phyloP scores from a whole-genome alignment of 2,113 vertebrate species.

The Erinaceus europaeus region DNA sequence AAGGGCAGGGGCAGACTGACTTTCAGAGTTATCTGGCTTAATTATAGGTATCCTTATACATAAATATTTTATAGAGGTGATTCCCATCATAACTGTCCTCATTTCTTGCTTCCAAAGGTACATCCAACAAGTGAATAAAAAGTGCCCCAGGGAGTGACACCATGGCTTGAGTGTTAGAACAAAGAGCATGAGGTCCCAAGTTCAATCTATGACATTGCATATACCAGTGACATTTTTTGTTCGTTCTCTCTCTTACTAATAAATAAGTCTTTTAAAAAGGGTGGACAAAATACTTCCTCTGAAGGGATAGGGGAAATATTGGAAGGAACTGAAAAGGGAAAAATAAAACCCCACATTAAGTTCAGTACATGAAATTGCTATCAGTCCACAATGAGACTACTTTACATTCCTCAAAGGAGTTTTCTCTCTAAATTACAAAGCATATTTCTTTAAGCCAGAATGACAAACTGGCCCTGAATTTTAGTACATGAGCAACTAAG shows the following conservation, averaged over 20 bases:
- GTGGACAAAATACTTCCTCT: background rate
- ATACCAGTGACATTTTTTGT: too few species aligned
- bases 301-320: background rate
- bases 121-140: background rate
- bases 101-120: background rate
- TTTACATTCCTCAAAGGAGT: background rate
- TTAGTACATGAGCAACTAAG: background rate
- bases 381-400: background rate
- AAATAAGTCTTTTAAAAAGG: too few species aligned
- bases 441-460: background rate
- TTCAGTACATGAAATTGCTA: background rate
- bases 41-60: background rate
- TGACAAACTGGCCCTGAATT: background rate
- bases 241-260: too few species aligned
- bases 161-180: too few species aligned
- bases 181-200: too few species aligned
- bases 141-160: too few species aligned
- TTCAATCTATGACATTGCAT: too few species aligned
- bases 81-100: rapidly evolving
- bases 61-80: background rate
- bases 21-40: background rate
- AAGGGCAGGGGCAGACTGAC: background rate
- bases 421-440: background rate
- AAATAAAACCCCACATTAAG: background rate
- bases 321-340: background rate